phyloP scores from a whole-genome alignment of 1,140 invertebrate species.

The Brachionus manjavacas region DNA sequence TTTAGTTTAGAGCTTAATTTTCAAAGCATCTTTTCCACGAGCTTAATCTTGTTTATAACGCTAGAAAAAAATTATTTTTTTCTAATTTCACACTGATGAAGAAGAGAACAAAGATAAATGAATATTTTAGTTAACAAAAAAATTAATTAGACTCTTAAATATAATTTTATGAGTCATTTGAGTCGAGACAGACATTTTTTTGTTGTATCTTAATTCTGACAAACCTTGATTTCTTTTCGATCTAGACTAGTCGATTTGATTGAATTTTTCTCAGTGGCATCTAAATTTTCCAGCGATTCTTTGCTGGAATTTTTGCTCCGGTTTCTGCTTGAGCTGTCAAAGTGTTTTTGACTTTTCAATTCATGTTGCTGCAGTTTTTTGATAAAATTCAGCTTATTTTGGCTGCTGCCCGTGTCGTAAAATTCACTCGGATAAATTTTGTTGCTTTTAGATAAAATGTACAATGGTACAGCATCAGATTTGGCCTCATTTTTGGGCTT shows the following conservation, averaged over 20 bases:
- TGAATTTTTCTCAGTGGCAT: neutral
- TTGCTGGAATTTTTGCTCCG: constrained; percentile 19
- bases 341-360: neutral
- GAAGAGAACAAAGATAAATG: neutral
- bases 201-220: neutral
- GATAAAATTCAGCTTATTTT: neutral
- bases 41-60: neutral
- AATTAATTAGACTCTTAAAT: neutral
- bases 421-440: neutral
- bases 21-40: neutral
- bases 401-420: neutral
- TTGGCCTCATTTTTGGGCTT: neutral
- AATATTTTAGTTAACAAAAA: neutral
- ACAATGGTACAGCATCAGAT: neutral
- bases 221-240: constrained; percentile 24
- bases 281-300: constrained; percentile 15
- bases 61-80: neutral
- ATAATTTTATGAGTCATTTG: neutral
- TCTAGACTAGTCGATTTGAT: neutral
- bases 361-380: constrained; percentile 9
- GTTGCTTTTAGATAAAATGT: constrained; percentile 21
- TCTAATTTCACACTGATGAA: neutral
- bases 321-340: neutral
- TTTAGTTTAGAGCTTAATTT: neutral
- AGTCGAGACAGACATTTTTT: neutral